phyloP scores from a whole-genome alignment of 2,888 invertebrate genomes.

The Philereme transversata region DNA sequence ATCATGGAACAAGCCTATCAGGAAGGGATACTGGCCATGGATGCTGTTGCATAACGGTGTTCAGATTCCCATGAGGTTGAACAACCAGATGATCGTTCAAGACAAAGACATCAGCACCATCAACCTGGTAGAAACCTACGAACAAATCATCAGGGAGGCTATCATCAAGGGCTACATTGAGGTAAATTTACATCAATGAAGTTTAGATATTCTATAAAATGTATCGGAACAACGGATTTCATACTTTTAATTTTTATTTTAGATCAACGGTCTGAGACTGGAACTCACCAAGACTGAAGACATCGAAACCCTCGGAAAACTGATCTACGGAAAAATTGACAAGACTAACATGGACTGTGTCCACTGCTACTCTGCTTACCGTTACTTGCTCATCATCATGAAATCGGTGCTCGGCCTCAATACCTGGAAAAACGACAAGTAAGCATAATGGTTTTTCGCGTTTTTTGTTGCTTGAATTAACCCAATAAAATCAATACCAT shows the following conservation, averaged over 20 bases:
- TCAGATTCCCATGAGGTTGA: conserved; percentile 77
- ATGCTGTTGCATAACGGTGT: conserved; percentile 82
- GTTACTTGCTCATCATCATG: conserved; percentile 83
- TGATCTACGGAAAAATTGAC: conserved; percentile 76
- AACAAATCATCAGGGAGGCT: conserved; percentile 83
- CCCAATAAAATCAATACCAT: no score
- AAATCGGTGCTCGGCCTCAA: conserved; percentile 75
- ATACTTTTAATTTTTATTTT: conserved; percentile 18
- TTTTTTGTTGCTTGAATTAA: no score
- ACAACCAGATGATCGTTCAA: conserved; percentile 64
- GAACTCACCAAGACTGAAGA: conserved; percentile 75
- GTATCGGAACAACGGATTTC: background rate
- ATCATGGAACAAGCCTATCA: conserved; percentile 71
- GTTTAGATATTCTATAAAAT: background rate
- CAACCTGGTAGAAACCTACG: conserved; percentile 66
- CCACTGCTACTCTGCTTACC: conserved; percentile 76
- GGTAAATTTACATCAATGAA: conserved; percentile 44
- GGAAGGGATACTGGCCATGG: conserved; percentile 84
- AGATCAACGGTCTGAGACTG: conserved; percentile 67
- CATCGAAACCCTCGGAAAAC: conserved; percentile 79
- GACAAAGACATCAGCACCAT: conserved; percentile 58
- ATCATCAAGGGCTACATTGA: conserved; percentile 82
- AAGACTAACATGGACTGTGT: conserved; percentile 60
- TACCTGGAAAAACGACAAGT: conserved; percentile 64
- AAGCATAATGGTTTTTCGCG: conserved; percentile 36